These are phyloP conservation scores for Micoletzkya japonica DNA, from an alignment of 2,888 invertebrate genomes.

Conservation along the genomic window DNA sequence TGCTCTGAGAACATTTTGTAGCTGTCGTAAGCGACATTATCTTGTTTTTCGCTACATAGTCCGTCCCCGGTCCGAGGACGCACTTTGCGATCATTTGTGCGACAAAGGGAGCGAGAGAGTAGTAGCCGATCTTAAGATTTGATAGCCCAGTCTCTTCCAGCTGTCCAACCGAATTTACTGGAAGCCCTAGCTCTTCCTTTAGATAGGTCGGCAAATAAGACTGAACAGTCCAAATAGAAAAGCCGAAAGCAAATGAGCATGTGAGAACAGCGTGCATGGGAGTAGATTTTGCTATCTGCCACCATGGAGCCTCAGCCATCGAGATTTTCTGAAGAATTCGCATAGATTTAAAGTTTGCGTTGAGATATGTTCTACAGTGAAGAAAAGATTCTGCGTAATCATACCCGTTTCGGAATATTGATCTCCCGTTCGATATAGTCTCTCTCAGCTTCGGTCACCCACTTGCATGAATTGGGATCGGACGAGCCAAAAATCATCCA, in stretches of 20 bases:
- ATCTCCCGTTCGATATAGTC: constrained; percentile 13
- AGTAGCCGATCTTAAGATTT: constrained; percentile 21
- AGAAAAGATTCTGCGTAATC: too few relatives aligned
- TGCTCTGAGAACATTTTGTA: constrained; percentile 7
- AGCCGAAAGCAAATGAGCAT: background rate
- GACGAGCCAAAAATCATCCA: too few relatives aligned
- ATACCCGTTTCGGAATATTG: background rate
- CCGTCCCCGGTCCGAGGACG: constrained; percentile 11
- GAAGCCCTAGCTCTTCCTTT: background rate
- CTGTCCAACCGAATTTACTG: background rate
- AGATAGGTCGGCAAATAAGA: background rate
- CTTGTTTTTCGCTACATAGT: constrained; percentile 6
- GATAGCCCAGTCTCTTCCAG: background rate
- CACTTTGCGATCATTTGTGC: constrained; percentile 23
- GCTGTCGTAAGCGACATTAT: constrained; percentile 6
- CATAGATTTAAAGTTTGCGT: too few relatives aligned
- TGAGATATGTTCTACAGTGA: too few relatives aligned
- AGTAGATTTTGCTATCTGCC: background rate
- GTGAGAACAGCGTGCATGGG: background rate
- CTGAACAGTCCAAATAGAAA: background rate
- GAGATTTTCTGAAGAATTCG: background rate
- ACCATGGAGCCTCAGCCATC: background rate
- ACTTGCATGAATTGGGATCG: too few relatives aligned
- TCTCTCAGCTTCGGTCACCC: constrained; percentile 19
- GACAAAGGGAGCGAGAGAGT: constrained; percentile 22